Percentiles rank a stretch among this genome's conserved stretches.
Conservation (phyloP, 2,113 vertebrate genomes). For the Galbula dea region DNA sequence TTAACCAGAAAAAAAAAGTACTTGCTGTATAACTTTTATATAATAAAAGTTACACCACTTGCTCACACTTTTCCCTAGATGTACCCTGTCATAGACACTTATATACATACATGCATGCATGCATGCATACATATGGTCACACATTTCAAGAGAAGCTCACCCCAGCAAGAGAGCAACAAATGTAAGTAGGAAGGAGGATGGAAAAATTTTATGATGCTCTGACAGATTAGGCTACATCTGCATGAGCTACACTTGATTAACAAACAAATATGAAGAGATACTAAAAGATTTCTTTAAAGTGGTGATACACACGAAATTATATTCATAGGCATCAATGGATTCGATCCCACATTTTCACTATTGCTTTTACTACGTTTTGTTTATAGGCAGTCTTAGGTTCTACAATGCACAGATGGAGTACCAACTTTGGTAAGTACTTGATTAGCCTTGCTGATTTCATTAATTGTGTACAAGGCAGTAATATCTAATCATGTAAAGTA, state of each 20-base stretch:
- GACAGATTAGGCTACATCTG: background rate
- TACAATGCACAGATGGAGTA: background rate
- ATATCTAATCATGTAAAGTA: slow-evolving; percentile 16
- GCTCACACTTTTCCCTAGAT: background rate
- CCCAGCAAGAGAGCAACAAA: background rate
- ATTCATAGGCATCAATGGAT: background rate
- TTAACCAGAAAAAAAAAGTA: background rate
- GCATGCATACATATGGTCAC: background rate
- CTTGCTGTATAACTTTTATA: background rate
- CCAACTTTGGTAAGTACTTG: background rate
- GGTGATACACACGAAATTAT: background rate
- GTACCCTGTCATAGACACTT: background rate
- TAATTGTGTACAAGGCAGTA: background rate
- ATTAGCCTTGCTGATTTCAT: slow-evolving; percentile 5
- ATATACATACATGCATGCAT: background rate
- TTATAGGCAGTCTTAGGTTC: background rate
- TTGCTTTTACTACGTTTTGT: background rate
- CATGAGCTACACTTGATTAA: background rate
- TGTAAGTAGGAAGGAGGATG: background rate
- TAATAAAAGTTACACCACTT: background rate
- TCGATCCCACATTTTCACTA: background rate
- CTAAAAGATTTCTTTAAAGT: background rate
- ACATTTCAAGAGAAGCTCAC: background rate
- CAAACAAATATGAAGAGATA: background rate
- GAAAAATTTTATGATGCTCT: background rate